Percentiles rank a stretch among this genome's conserved stretches.
phyloP scores from a whole-genome alignment of 2,113 vertebrate species.

The Marmota flaviventris region DNA sequence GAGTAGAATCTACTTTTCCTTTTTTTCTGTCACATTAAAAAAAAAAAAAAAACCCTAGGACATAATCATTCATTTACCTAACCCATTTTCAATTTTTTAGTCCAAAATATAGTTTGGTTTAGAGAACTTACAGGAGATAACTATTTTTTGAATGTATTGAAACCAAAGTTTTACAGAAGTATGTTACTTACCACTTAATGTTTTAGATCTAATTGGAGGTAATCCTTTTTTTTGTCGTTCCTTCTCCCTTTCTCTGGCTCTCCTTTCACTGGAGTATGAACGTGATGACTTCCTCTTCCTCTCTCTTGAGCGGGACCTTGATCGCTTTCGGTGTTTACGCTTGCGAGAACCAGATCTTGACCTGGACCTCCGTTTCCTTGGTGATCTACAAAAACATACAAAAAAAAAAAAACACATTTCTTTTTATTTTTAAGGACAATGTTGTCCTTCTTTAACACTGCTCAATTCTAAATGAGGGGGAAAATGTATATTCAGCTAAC shows the following conservation, averaged over 20 bases:
- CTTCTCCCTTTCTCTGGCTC: slow-evolving; percentile 96
- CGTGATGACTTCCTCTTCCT: slow-evolving; percentile 97
- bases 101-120: neutral
- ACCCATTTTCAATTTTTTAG: neutral
- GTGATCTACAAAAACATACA: slow-evolving; percentile 89
- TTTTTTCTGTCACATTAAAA: neutral
- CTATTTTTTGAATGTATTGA: neutral
- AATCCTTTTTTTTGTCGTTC: slow-evolving; percentile 98
- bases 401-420: neutral
- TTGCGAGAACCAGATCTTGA: slow-evolving; percentile 98
- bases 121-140: neutral
- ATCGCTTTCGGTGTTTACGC: slow-evolving; percentile 97
- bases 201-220: slow-evolving; percentile 96
- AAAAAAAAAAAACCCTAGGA: neutral
- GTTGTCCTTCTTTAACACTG: neutral
- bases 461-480: neutral
- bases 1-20: neutral
- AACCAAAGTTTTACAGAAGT: neutral
- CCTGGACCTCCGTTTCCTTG: slow-evolving; percentile 96
- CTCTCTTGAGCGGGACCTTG: slow-evolving; percentile 96
- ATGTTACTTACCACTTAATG: slow-evolving; percentile 93
- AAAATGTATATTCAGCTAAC: neutral
- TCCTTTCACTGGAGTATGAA: slow-evolving; percentile 97
- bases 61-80: neutral
- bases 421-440: slow-evolving; percentile 23